Conservation (phyloP, 2,888 invertebrate genomes). For the Anticlea derivata region DNA sequence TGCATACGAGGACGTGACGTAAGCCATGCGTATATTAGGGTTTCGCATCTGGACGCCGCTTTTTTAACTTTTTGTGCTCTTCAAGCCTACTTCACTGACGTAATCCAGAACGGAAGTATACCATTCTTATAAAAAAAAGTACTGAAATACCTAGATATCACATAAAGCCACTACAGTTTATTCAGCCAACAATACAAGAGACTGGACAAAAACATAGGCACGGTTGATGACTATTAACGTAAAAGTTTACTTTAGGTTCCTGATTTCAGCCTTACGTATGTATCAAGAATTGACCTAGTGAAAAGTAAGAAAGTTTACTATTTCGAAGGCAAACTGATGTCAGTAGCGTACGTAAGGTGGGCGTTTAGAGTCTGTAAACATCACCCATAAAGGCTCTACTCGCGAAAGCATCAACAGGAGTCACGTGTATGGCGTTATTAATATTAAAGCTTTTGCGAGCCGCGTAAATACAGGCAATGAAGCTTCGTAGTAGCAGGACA, state of each 20-base stretch:
- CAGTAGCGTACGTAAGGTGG: slow-evolving; percentile 45
- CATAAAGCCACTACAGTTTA: too few relatives aligned
- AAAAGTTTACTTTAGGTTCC: too few relatives aligned
- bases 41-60: slow-evolving; percentile 37
- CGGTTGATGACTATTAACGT: too few relatives aligned
- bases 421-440: slow-evolving; percentile 73
- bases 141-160: too few relatives aligned
- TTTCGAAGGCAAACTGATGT: slow-evolving; percentile 45
- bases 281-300: background rate
- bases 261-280: too few relatives aligned
- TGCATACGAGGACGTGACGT: slow-evolving; percentile 25
- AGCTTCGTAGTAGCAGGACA: slow-evolving; percentile 46
- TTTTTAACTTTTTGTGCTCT: background rate
- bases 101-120: slow-evolving; percentile 34
- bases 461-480: slow-evolving; percentile 64
- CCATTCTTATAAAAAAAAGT: too few relatives aligned
- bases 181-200: too few relatives aligned
- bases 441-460: slow-evolving; percentile 70
- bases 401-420: slow-evolving; percentile 61
- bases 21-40: slow-evolving; percentile 29
- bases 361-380: slow-evolving; percentile 64
- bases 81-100: slow-evolving; percentile 17
- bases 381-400: slow-evolving; percentile 66
- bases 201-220: too few relatives aligned
- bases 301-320: slow-evolving; percentile 52